phyloP scores from a whole-genome alignment of 2,888 invertebrate species.

The Pollenia angustigena region DNA sequence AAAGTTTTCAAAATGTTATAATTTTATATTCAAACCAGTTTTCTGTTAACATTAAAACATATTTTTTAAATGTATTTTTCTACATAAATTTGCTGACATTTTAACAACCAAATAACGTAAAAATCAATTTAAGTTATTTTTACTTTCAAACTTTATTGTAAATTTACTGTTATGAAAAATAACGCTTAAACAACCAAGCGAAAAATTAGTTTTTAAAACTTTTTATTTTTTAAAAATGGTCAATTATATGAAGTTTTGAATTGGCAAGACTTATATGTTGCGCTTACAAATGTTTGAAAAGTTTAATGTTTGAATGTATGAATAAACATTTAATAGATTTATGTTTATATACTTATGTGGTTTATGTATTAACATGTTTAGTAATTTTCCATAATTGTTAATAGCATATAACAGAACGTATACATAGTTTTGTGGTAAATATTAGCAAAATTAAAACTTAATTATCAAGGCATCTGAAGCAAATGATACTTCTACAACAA shows the following conservation, averaged over 20 bases:
- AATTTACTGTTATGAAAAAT: constrained; percentile 72
- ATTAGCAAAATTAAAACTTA: no score
- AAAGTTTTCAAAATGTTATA: constrained; percentile 41
- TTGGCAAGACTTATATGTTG: constrained; percentile 76
- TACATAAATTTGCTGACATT: constrained; percentile 57
- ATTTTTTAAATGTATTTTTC: not conserved
- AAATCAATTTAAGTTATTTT: constrained; percentile 76
- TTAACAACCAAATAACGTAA: constrained; percentile 42
- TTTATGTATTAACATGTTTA: not conserved
- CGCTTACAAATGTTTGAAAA: not conserved
- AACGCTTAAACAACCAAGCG: constrained; percentile 78
- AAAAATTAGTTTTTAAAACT: constrained; percentile 82
- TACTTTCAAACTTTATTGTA: constrained; percentile 38
- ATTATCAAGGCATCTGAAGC: no score
- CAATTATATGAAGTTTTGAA: constrained; percentile 81
- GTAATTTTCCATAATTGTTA: not conserved
- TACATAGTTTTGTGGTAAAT: no score
- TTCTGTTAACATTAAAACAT: not conserved
- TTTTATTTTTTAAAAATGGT: constrained; percentile 78
- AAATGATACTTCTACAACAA: no score
- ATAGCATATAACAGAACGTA: no score
- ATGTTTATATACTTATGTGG: not conserved
- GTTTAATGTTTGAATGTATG: not conserved
- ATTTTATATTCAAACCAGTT: not conserved
- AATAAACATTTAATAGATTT: not conserved